A percentile compares a stretch with the other conserved stretches of the same genome.
Conservation (phyloP, 2,113 vertebrate species). For the Odocoileus virginianus region DNA sequence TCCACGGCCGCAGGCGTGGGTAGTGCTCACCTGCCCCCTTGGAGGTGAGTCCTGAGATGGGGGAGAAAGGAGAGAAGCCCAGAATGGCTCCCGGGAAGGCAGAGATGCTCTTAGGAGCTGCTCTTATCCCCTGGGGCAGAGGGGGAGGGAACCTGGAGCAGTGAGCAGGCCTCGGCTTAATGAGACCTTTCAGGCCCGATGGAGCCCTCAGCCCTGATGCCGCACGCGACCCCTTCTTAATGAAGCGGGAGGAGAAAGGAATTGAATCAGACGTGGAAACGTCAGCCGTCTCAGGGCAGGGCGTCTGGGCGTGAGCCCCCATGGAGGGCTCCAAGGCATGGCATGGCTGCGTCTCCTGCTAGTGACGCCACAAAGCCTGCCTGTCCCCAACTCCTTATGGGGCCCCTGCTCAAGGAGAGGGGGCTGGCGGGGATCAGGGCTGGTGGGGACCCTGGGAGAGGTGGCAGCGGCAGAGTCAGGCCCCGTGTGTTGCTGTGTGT, state of each 20-base stretch:
- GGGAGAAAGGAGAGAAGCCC: background rate
- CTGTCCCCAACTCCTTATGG: background rate
- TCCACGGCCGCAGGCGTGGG: fast-evolving
- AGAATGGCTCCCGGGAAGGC: fast-evolving
- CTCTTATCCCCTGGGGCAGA: background rate
- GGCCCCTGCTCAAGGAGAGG: background rate
- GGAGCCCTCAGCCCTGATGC: background rate
- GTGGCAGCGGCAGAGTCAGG: too few relatives aligned
- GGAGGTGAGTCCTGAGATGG: background rate
- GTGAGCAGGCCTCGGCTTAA: too few relatives aligned
- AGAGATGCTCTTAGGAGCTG: background rate
- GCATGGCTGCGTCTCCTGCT: background rate
- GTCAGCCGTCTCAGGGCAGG: fast-evolving
- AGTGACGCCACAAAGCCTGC: background rate
- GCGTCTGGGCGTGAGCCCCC: background rate
- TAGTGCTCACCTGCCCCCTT: background rate
- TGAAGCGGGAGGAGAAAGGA: background rate
- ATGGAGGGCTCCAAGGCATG: fast-evolving
- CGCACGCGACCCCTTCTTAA: fast-evolving
- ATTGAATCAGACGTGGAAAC: background rate
- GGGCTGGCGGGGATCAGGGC: background rate
- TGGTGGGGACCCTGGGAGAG: background rate
- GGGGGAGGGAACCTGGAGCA: background rate
- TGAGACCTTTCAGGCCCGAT: background rate
- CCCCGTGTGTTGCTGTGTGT: background rate